Evolutionary conservation across 2,113 vertebrate species (phyloP), one percentile per base, ranked within the genome.

Genomic region (Anseranas semipalmata): DNA sequence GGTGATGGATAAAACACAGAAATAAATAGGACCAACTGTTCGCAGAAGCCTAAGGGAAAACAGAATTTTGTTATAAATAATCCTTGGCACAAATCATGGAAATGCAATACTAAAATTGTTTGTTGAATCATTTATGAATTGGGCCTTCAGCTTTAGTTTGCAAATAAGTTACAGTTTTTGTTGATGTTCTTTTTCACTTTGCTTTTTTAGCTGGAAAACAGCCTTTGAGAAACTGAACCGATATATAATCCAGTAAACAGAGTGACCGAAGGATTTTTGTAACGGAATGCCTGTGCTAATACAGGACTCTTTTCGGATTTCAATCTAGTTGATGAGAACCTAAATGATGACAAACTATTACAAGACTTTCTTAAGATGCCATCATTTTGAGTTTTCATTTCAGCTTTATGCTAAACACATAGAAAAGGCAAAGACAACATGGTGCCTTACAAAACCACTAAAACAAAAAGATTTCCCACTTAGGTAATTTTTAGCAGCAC

Each of bases 71-170:
- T 96, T 97, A 96, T 92, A 97, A 97, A 97, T 97, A 96, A 91
- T 96, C 90, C 90, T 95, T 93, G 93, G 93, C 95, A 96, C 86
- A 92, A 96, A 97, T 94, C 76, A 85, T 71, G 65, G 96, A 95
- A 98, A 97, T 18, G 87, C 62, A 92, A 96, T 95, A 89, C 96
- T 83, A 96, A 97, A 97, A 97, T 96, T 96, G 96, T 97, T 97
- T 97, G 97, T 96, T 97, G 96, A 97, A 97, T 97, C 94, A 96
- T 95, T 97, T 96, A 97, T 97, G 97, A 97, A 97, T 92, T 76
- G 89, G 76, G 78, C 78, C 84, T 96, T 97, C 93, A 97, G 86
- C 85, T 96, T 85, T 32, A 93, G 91, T 96, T 94, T 95, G 96
- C 91, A 97, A 97, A 87, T 86, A 91, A 92, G 81, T 82, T 77